Evolutionary conservation across 1,140 invertebrate species (phyloP).

Genomic region (Euwallacea similis): DNA sequence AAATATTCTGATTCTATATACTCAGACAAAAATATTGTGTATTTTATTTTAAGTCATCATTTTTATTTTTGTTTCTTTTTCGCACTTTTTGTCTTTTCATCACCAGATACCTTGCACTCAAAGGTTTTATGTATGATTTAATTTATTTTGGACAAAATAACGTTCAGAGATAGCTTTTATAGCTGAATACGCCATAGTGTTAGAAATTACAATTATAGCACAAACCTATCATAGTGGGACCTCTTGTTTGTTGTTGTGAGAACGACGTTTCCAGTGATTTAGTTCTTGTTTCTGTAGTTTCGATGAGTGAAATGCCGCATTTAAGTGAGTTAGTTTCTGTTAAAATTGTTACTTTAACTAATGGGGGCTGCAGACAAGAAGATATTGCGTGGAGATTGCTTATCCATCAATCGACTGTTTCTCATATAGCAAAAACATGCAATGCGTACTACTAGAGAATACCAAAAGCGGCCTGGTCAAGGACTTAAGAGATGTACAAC

Average conservation of each 20-base stretch:
- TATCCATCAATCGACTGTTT: conserved; percentile 30
- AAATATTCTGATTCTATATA: too few species aligned
- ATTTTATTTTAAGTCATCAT: too few species aligned
- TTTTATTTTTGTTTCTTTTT: too few species aligned
- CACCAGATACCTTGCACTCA: too few species aligned
- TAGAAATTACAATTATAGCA: too few species aligned
- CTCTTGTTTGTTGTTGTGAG: not conserved
- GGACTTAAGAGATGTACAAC: conserved; percentile 33
- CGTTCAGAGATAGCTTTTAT: too few species aligned
- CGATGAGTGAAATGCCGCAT: not conserved
- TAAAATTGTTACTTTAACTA: conserved; percentile 12
- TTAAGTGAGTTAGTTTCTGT: not conserved
- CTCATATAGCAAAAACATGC: conserved; percentile 23
- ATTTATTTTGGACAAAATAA: too few species aligned
- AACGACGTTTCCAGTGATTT: not conserved
- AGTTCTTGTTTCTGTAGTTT: not conserved
- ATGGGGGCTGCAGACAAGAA: conserved; percentile 16
- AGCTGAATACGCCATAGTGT: too few species aligned
- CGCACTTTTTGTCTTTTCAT: too few species aligned
- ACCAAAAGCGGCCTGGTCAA: conserved; percentile 24
- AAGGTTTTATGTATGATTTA: too few species aligned
- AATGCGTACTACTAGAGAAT: conserved; percentile 25
- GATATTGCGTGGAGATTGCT: conserved; percentile 20
- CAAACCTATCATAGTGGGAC: not conserved
- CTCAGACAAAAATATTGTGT: too few species aligned